A percentile compares a stretch with the other conserved stretches of the same genome.
These are phyloP conservation scores for Anneissia japonica DNA, from an alignment of 35 echinoderm and acorn worm species.

Conservation along the genomic window DNA sequence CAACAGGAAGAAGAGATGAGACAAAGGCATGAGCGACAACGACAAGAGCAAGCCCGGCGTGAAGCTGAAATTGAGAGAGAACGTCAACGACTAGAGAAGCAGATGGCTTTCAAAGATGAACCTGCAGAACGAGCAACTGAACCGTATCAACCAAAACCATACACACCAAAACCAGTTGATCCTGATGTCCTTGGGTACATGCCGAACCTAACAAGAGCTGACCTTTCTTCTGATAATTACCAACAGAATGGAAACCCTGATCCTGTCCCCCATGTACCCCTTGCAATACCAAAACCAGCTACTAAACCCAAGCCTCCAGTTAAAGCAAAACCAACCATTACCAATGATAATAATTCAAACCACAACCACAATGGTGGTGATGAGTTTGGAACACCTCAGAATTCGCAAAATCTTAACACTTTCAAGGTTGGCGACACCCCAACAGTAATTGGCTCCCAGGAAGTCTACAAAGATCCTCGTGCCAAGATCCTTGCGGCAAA, in stretches of 20 bases:
- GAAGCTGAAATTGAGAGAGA: conserved; percentile 85
- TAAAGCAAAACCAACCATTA: conserved; percentile 46
- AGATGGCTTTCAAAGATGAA: conserved; percentile 34
- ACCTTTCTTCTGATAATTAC: background rate
- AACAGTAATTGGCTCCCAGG: conserved; percentile 88
- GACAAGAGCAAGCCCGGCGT: conserved; percentile 58
- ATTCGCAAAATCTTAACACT: conserved; percentile 45
- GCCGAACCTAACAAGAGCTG: conserved; percentile 44
- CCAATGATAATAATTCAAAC: background rate
- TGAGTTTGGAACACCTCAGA: conserved; percentile 52
- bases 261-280: conserved; percentile 27
- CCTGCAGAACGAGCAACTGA: background rate
- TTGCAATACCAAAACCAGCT: conserved; percentile 36
- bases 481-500: conserved; percentile 40
- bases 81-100: conserved; percentile 64
- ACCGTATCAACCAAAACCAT: conserved; percentile 8
- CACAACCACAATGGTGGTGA: background rate
- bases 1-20: conserved; percentile 77
- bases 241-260: conserved; percentile 10
- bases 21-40: conserved; percentile 66
- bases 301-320: conserved; percentile 34
- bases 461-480: conserved; percentile 79
- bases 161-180: conserved; percentile 22
- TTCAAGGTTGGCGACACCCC: conserved; percentile 72
- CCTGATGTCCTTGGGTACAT: conserved; percentile 54